A percentile compares a stretch with the other conserved stretches of the same genome.
Evolutionary conservation across 2,888 invertebrate genomes (phyloP).

Genomic region (Chirona hameri): DNA sequence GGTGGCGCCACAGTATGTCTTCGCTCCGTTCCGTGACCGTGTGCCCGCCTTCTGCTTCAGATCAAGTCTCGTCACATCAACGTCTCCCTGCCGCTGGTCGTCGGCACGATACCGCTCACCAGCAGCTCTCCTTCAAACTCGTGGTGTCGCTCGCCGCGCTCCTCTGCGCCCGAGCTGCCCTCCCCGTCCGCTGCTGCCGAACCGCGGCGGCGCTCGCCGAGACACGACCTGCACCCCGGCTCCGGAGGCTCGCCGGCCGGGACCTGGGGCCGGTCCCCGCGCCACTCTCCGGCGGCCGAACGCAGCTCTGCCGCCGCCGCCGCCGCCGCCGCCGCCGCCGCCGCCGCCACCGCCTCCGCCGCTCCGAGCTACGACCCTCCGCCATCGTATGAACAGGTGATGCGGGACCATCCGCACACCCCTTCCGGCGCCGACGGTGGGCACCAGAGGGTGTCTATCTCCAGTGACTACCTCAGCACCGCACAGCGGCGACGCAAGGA

Average conservation of each 20-base stretch:
- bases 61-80: not conserved
- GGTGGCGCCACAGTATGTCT: no score
- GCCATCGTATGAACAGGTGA: not conserved
- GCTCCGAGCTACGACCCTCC: not conserved
- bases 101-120: not conserved
- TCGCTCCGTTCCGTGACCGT: no score
- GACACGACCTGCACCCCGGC: no score
- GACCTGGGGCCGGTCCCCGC: not conserved
- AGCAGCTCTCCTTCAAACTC: no score
- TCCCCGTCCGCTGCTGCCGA: no score
- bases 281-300: not conserved
- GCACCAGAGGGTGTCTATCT: not conserved
- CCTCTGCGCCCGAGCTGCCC: no score
- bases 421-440: not conserved
- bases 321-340: not conserved
- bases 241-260: no score
- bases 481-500: not conserved
- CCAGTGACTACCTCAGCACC: no score
- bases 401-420: not conserved
- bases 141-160: not conserved
- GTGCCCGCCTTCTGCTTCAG: not conserved
- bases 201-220: no score
- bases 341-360: not conserved
- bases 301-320: not conserved
- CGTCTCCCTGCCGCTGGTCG: not conserved